These are phyloP conservation scores for Ptychochromis oligacanthus DNA, from an alignment of 2,113 vertebrate genomes.

Conservation along the genomic window DNA sequence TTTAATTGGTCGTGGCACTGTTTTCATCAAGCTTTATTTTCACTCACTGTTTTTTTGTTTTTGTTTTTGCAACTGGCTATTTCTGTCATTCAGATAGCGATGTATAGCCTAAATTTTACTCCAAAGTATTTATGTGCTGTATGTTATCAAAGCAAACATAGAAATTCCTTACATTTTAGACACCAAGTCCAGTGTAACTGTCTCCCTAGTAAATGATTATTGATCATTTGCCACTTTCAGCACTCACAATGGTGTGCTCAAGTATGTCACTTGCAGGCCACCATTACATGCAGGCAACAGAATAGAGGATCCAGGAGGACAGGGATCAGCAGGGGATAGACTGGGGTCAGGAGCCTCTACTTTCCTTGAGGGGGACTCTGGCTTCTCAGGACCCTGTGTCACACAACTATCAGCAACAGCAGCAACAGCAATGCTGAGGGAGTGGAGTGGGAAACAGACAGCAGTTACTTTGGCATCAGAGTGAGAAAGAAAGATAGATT, in stretches of 20 bases:
- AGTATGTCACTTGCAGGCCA: constrained; percentile 76
- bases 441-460: constrained; percentile 77
- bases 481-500: constrained; percentile 69
- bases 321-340: constrained; percentile 68
- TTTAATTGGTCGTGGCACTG: constrained; percentile 40
- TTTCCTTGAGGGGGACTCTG: constrained; percentile 83
- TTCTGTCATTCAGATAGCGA: constrained; percentile 11
- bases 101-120: constrained; percentile 12
- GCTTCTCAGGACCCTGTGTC: constrained; percentile 82
- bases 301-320: constrained; percentile 74
- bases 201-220: not conserved
- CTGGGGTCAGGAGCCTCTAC: constrained; percentile 78
- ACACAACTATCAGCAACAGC: constrained; percentile 83
- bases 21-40: constrained; percentile 22
- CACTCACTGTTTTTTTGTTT: constrained; percentile 33
- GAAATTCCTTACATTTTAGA: not conserved
- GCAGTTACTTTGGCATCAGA: constrained; percentile 72
- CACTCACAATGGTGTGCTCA: constrained; percentile 77
- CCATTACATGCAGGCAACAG: constrained; percentile 79
- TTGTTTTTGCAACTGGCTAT: constrained; percentile 12
- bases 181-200: constrained; percentile 23
- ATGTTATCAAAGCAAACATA: not conserved
- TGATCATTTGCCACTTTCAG: constrained; percentile 11
- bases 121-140: constrained; percentile 16
- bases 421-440: constrained; percentile 80